These are phyloP conservation scores for Leptogaster cylindrica DNA, from an alignment of 2,888 invertebrate genomes.

Conservation along the genomic window DNA sequence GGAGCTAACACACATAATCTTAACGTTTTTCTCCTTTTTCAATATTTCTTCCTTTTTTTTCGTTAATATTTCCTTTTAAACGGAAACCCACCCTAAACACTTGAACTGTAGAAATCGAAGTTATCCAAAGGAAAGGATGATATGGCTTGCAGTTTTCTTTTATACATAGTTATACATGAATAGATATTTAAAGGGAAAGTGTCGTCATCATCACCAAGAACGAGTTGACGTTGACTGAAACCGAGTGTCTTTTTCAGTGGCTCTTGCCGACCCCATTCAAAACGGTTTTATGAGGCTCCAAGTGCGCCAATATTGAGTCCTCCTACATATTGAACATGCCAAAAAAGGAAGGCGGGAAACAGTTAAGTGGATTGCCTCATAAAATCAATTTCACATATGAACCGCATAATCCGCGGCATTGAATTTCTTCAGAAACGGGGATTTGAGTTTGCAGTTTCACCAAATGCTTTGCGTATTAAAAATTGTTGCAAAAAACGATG, in stretches of 20 bases:
- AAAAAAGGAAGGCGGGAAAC: not conserved
- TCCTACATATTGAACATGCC: conserved; percentile 20
- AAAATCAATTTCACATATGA: conserved; percentile 42
- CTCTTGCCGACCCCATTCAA: conserved; percentile 21
- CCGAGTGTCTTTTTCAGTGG: conserved; percentile 2
- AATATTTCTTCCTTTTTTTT: conserved; percentile 14
- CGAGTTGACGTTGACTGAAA: conserved; percentile 26
- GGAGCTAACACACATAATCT: not conserved
- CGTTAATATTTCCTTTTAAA: conserved; percentile 10
- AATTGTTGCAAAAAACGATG: conserved; percentile 2
- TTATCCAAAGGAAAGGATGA: conserved; percentile 21
- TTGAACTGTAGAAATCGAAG: not conserved
- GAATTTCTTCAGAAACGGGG: not conserved
- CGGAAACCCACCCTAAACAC: conserved; percentile 16
- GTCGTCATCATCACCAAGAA: conserved; percentile 22
- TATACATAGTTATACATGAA: too few relatives aligned
- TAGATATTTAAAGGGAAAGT: conserved; percentile 1
- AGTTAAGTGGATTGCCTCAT: conserved; percentile 38
- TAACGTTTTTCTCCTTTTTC: conserved; percentile 13
- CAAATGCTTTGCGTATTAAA: not conserved
- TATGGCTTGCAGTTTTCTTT: conserved; percentile 24
- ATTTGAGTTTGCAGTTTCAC: conserved; percentile 25
- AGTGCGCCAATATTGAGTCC: not conserved
- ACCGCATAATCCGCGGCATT: conserved; percentile 39
- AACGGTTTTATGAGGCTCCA: conserved; percentile 11